Evolutionary conservation across 2,888 invertebrate genomes (phyloP).

Genomic region (Suillia variegata): DNA sequence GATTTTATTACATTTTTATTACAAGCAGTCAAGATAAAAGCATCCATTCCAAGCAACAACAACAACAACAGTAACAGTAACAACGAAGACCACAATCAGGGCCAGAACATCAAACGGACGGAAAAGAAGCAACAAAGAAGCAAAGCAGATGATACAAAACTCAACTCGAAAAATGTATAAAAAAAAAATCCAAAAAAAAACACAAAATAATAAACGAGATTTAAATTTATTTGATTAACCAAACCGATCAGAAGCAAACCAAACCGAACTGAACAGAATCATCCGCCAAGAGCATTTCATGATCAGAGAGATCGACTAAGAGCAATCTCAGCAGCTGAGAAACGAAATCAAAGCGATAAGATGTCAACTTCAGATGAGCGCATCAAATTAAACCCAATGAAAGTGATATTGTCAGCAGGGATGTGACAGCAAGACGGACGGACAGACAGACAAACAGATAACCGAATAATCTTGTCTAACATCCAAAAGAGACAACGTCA

Average conservation of each 20-base stretch:
- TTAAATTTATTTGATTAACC: conserved; percentile 18
- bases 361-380: conserved; percentile 13
- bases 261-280: too few relatives aligned
- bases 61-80: not conserved
- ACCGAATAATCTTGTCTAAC: too few relatives aligned
- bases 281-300: not conserved
- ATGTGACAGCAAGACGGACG: not conserved
- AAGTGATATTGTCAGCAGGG: not conserved
- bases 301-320: not conserved
- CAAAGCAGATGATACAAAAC: not conserved
- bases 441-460: too few relatives aligned
- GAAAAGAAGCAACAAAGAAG: not conserved
- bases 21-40: conserved; percentile 30
- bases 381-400: not conserved
- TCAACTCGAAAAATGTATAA: conserved; percentile 2
- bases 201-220: conserved; percentile 11
- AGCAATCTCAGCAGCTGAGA: not conserved
- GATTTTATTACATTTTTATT: conserved; percentile 39
- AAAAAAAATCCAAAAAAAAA: too few relatives aligned
- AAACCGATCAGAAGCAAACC: conserved; percentile 9
- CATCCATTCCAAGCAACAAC: too few relatives aligned
- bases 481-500: too few relatives aligned
- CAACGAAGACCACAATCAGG: not conserved
- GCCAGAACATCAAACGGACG: conserved; percentile 3
- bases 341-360: conserved; percentile 2